These are phyloP conservation scores for Crotalus horridus DNA, from an alignment of 2,113 vertebrate species.

Conservation along the genomic window DNA sequence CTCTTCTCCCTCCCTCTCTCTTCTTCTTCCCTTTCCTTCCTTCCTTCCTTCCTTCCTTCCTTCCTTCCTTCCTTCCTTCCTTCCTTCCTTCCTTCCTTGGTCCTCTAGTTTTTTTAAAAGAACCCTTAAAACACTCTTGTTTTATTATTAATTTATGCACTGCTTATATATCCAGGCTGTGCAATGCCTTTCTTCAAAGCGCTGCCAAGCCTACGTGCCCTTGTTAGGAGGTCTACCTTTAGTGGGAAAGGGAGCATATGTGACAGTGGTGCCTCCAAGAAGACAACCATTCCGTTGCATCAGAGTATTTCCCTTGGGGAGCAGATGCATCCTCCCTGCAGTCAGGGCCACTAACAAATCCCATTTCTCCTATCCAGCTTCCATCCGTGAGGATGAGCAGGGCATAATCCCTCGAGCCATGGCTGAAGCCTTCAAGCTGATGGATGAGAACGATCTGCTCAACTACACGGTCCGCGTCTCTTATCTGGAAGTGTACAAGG, in stretches of 20 bases:
- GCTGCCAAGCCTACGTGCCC: neutral
- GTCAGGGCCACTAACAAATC: accelerated
- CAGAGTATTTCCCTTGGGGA: accelerated
- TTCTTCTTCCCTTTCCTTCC: too few species aligned
- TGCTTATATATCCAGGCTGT: neutral
- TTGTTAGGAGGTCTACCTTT: neutral
- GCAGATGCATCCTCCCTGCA: accelerated
- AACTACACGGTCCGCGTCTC: constrained; percentile 90
- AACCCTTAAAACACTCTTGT: neutral
- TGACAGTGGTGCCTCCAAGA: accelerated
- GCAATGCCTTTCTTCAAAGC: neutral
- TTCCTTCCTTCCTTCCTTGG: neutral
- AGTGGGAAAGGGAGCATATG: neutral
- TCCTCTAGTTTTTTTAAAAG: neutral
- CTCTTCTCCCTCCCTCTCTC: accelerated
- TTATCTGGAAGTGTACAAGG: constrained; percentile 96
- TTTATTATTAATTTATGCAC: neutral
- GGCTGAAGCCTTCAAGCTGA: constrained; percentile 92
- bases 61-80: too few species aligned
- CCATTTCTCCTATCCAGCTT: constrained; percentile 69
- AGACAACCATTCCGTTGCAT: neutral
- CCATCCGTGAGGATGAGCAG: constrained; percentile 90
- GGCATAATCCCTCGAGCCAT: constrained; percentile 92
- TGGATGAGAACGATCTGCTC: constrained; percentile 90
- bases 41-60: too few species aligned